A percentile compares a stretch with the other conserved stretches of the same genome.
phyloP scores from a whole-genome alignment of 2,113 vertebrate genomes.

The Opisthocomus hoazin region DNA sequence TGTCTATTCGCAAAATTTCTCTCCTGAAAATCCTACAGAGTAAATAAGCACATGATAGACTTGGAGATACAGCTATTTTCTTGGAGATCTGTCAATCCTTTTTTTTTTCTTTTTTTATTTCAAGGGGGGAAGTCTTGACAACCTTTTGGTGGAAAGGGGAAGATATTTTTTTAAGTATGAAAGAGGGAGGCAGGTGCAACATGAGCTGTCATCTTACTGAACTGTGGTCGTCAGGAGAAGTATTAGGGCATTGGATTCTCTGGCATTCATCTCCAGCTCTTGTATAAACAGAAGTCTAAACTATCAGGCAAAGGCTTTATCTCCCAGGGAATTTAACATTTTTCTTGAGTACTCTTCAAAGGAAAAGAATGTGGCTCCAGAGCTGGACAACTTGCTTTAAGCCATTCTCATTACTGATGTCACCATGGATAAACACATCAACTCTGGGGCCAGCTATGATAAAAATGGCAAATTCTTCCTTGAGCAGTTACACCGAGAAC shows the following conservation, averaged over 20 bases:
- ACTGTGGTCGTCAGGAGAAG: not conserved
- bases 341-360: conserved; percentile 1
- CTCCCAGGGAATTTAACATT: not conserved
- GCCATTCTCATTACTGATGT: not conserved
- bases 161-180: not conserved
- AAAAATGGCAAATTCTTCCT: not conserved
- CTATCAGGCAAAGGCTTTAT: not conserved
- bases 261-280: not conserved
- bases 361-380: not conserved
- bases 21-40: not conserved
- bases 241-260: not conserved
- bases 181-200: not conserved
- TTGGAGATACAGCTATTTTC: not conserved
- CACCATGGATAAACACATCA: not conserved
- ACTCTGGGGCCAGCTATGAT: not conserved
- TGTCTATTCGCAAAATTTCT: not conserved
- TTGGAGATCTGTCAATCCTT: not conserved
- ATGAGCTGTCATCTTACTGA: not conserved
- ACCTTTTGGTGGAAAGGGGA: not conserved
- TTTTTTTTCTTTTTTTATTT: not conserved
- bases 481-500: not conserved
- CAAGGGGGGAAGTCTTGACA: not conserved
- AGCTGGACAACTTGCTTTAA: not conserved
- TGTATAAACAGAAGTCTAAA: conserved; percentile 14
- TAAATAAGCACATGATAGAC: not conserved